Percentiles rank a stretch among this genome's conserved stretches.
These are phyloP conservation scores for Haliaeetus leucogaster DNA, from an alignment of 2,113 vertebrate genomes.

Conservation along the genomic window DNA sequence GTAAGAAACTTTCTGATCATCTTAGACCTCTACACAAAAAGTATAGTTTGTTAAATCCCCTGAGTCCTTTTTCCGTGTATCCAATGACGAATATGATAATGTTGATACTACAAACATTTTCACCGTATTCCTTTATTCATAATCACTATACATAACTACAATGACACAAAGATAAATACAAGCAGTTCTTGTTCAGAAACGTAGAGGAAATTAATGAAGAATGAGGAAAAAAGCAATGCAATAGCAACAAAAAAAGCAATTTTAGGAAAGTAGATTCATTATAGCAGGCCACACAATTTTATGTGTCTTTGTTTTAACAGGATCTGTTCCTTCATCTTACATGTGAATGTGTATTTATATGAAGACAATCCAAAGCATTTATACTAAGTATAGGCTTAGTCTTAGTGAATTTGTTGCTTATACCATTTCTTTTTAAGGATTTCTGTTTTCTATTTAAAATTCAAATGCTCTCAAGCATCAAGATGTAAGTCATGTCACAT, in stretches of 20 bases:
- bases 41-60: neutral
- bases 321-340: neutral
- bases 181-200: neutral
- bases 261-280: neutral
- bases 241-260: neutral
- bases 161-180: neutral
- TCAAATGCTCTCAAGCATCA: neutral
- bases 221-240: neutral
- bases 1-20: neutral
- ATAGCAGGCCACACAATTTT: neutral
- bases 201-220: neutral
- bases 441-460: constrained; percentile 11
- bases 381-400: neutral
- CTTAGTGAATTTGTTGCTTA: neutral
- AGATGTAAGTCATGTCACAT: neutral
- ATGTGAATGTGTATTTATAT: neutral
- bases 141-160: neutral
- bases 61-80: neutral
- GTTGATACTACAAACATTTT: neutral
- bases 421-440: neutral
- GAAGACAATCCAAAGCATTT: neutral
- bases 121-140: neutral
- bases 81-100: neutral
- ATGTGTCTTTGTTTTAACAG: neutral
- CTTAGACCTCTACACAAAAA: neutral